Evolutionary conservation across 2,888 invertebrate genomes (phyloP), one percentile per base, ranked within the genome.

Genomic region (Galerucella pusilla): DNA sequence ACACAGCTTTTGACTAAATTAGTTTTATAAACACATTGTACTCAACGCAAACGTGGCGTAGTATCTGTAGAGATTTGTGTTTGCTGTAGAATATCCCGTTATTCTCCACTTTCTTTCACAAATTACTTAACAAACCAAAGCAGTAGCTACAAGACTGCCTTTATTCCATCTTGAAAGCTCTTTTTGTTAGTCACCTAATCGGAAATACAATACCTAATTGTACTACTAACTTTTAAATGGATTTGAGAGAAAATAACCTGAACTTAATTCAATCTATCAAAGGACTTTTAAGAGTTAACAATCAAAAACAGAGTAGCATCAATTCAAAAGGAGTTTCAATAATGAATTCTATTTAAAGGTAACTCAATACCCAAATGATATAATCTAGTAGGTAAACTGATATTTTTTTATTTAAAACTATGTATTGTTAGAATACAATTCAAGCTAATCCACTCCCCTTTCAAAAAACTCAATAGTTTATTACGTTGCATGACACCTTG

Each of bases 61-160:
- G 42, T 66, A 42, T 67, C 20, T 16, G 16, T 28, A 63, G 63
- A 49, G 70, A 49, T 70, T 54, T 70, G 25, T 70, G 52, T 70
- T 70, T 64, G 42, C 49, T 52, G 70, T 42, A 42, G 7, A 63
- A 70, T 49, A 63, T 61, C 70, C 52, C 70, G 52, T 70, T 70
- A 70, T 70, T 70, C 61, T 52, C 52, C 45, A 52, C 63, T 70
- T 70, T 63, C 63, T 61, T 70, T 70, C 70, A 54, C 70, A 70
- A 70, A 70, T 70, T 63, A 63, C 70, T 63, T 70, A 70, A 70
- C 70, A 70, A 63, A 52, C 49, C 63, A 49, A 20, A 70, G 70
- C 64, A 6, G 57, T 70, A 70, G 35, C 52, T 70, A 70, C 54
- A 70, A 64, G 45, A 42, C 12, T 35, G 70, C 35, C 63, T 54